These are phyloP conservation scores for Apistogramma diplotaenia DNA, from an alignment of 2,113 vertebrate genomes.

Conservation along the genomic window DNA sequence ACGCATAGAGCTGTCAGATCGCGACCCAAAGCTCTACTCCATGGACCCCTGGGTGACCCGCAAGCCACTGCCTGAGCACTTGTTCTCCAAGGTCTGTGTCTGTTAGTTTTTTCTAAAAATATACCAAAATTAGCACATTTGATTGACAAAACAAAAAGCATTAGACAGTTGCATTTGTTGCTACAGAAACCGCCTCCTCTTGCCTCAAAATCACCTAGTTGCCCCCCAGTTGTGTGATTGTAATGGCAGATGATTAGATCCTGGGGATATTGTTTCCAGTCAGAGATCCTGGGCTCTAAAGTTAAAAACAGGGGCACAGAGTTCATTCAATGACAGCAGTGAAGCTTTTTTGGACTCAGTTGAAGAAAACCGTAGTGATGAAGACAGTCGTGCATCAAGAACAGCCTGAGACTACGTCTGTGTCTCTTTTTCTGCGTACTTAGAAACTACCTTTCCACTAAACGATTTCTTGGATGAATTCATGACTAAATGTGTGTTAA, in stretches of 20 bases:
- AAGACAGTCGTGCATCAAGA: neutral
- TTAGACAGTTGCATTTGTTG: neutral
- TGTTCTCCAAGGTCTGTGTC: constrained; percentile 78
- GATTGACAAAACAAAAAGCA: too few species aligned
- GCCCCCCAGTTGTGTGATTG: neutral
- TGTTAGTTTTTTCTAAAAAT: neutral
- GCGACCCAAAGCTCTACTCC: constrained; percentile 89
- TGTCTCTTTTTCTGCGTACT: neutral
- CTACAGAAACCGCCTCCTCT: neutral
- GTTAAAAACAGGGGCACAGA: neutral
- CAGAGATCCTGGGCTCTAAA: neutral
- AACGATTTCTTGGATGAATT: neutral
- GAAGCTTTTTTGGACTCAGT: neutral
- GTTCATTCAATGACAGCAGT: neutral
- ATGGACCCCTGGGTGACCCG: constrained; percentile 94
- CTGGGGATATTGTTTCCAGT: neutral
- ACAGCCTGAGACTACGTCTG: too few species aligned
- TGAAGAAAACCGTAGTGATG: too few species aligned
- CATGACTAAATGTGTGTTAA: neutral
- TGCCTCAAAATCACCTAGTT: neutral
- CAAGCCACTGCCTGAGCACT: constrained; percentile 87
- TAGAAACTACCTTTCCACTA: neutral
- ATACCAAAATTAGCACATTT: neutral
- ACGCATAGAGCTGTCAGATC: constrained; percentile 84
- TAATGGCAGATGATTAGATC: neutral